Evolutionary conservation across 2,113 vertebrate genomes (phyloP).

Genomic region (Heteronetta atricapilla): DNA sequence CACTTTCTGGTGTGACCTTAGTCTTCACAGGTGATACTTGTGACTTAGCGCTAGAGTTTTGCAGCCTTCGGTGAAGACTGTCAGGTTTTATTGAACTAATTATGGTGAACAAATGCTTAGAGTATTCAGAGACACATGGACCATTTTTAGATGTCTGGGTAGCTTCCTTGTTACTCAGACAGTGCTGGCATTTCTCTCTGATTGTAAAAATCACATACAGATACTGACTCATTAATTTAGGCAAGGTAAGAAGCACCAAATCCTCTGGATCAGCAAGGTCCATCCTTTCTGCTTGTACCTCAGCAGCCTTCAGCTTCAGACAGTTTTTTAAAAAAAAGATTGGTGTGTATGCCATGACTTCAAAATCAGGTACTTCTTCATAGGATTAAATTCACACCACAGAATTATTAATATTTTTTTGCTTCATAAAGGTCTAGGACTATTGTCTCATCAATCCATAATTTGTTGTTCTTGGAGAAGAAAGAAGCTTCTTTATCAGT

Average conservation of each 20-base stretch:
- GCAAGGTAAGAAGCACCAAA: not conserved
- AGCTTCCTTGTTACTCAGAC: not conserved
- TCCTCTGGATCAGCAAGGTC: not conserved
- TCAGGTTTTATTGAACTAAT: not conserved
- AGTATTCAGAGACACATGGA: not conserved
- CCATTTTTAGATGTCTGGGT: not conserved
- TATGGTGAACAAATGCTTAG: not conserved
- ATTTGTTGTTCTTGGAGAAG: not conserved
- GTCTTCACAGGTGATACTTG: not conserved
- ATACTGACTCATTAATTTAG: not conserved
- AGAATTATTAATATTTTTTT: not conserved
- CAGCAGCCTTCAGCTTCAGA: not conserved
- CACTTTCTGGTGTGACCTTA: not conserved
- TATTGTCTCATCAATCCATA: not conserved
- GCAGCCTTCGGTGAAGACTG: not conserved
- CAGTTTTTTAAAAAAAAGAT: not conserved
- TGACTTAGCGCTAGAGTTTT: not conserved
- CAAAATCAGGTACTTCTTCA: not conserved
- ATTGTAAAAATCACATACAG: not conserved
- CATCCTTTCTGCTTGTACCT: not conserved
- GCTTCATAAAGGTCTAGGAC: not conserved
- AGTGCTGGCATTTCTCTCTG: not conserved
- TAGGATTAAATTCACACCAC: not conserved
- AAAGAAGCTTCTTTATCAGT: not conserved
- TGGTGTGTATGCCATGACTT: not conserved